Evolutionary conservation across 1,140 invertebrate species (phyloP).

Genomic region (Pseudobourletiella spinata): DNA sequence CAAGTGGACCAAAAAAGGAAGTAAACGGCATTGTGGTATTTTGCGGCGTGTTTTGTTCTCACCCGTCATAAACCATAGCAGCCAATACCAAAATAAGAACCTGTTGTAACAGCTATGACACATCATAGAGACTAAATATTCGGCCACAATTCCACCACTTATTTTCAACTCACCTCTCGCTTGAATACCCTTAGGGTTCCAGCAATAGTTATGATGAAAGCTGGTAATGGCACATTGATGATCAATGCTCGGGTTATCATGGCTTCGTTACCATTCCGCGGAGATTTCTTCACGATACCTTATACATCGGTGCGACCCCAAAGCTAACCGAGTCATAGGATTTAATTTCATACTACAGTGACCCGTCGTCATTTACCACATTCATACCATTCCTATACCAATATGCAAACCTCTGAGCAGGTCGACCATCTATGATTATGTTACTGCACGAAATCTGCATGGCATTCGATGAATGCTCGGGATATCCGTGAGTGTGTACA

Average conservation of each 20-base stretch:
- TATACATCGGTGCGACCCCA: slow-evolving; percentile 96
- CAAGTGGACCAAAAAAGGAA: slow-evolving; percentile 98
- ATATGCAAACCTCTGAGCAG: slow-evolving; percentile 59
- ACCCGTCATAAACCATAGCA: slow-evolving; percentile 66
- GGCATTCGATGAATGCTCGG: slow-evolving; percentile 96
- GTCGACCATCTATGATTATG: slow-evolving; percentile 95
- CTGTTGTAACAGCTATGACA: no score
- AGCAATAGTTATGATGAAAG: slow-evolving; percentile 84
- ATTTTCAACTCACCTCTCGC: slow-evolving; percentile 59
- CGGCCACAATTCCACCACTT: no score
- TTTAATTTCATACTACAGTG: no score
- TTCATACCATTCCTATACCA: no score
- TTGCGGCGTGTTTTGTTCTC: slow-evolving; percentile 73
- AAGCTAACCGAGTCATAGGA: slow-evolving; percentile 46
- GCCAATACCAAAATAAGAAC: no score
- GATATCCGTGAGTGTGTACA: slow-evolving; percentile 89
- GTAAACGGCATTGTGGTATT: slow-evolving; percentile 99
- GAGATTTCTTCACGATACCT: slow-evolving; percentile 83
- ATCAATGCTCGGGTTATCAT: slow-evolving; percentile 88
- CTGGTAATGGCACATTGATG: slow-evolving; percentile 84
- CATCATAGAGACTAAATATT: no score
- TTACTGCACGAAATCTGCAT: slow-evolving; percentile 99
- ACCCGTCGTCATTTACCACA: no score
- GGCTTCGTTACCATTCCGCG: slow-evolving; percentile 77
- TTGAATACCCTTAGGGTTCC: slow-evolving; percentile 98